Base-by-base conservation (phyloP, 23 tunicate species). In the Halocynthia aurantium region DNA sequence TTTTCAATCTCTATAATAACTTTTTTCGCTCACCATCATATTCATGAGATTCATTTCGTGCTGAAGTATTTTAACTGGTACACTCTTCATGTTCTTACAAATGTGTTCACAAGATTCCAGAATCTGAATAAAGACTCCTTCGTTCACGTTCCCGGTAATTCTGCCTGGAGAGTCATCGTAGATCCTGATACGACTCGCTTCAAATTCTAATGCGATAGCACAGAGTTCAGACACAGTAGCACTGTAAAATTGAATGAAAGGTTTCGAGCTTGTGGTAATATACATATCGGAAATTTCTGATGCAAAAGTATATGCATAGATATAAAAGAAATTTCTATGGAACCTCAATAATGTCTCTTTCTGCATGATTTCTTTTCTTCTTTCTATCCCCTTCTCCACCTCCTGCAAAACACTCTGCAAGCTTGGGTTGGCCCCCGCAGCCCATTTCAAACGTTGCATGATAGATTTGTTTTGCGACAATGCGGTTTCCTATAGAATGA, bases 401-500 rank as follows among this genome's bases (percentile, higher is more conserved):
- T 87, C 87, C 8, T 79, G 77, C 65, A 87, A 77, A 68, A 93
- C 89, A 1, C 86, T 71, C 60, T 93, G 89, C 55, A 93, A 65
- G 52, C 73, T 60, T 18, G 98, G 98, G 70, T 93, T 87, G 61
- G 94, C 89, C 6, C 98, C 98, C n/a, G 86, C 93, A 20, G 98
- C 93, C 98, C 98, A 93, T 63, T 87, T 87, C 72, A 93, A 73
- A 17, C 98, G 70, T 62, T 87, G 88, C 78, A 82, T 72, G 49
- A 92, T 81, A 8, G 98, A 86, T 40, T 86, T 86, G 76, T 86
- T 80, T 66, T 80, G 92, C 12, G 69, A 52, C 52, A 61, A 63
- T 49, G 90, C 87, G 52, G 80, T 85, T 54, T 90, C 97, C 97
- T 90, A 73, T 15, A 51, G 40, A 17, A 72, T 8, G 6, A 12